Percentiles rank a stretch among this genome's conserved stretches.
Evolutionary conservation across 64 coral and sea anemone species (phyloP).

Genomic region (Platygyra sinensis): DNA sequence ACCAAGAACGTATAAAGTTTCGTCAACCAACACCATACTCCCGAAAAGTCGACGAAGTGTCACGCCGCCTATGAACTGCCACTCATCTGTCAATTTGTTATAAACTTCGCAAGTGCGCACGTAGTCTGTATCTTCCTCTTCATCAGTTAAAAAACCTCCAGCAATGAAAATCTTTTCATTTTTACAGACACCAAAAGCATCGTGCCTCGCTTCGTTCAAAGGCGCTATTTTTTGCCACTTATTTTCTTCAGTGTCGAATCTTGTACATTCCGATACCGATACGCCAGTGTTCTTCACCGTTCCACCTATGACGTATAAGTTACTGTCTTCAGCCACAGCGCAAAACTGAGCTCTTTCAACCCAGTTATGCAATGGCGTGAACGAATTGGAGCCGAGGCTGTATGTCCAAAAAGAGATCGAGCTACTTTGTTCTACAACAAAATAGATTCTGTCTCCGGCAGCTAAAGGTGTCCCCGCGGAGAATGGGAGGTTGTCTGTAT

Average conservation of each 20-base stretch:
- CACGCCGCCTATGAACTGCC: background rate
- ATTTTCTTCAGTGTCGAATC: background rate
- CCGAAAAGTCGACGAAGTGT: background rate
- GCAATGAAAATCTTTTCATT: background rate
- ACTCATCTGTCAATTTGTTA: background rate
- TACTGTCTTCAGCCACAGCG: too few relatives aligned
- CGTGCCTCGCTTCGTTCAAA: background rate
- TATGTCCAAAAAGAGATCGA: too few relatives aligned
- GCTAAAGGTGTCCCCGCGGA: too few relatives aligned
- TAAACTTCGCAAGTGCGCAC: background rate
- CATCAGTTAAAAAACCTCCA: background rate
- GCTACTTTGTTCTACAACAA: too few relatives aligned
- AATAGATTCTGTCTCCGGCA: too few relatives aligned
- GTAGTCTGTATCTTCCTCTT: too few relatives aligned
- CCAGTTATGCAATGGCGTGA: too few relatives aligned
- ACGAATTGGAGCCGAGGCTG: too few relatives aligned
- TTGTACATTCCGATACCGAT: background rate
- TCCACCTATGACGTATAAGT: too few relatives aligned
- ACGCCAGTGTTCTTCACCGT: too few relatives aligned
- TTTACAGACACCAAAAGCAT: background rate
- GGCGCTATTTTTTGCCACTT: background rate
- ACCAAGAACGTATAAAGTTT: background rate
- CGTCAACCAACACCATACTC: background rate
- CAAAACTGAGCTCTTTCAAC: too few relatives aligned
- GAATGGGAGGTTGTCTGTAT: too few relatives aligned